phyloP scores from a whole-genome alignment of 2,888 invertebrate species.

The Hirtodrosophila trivittata region DNA sequence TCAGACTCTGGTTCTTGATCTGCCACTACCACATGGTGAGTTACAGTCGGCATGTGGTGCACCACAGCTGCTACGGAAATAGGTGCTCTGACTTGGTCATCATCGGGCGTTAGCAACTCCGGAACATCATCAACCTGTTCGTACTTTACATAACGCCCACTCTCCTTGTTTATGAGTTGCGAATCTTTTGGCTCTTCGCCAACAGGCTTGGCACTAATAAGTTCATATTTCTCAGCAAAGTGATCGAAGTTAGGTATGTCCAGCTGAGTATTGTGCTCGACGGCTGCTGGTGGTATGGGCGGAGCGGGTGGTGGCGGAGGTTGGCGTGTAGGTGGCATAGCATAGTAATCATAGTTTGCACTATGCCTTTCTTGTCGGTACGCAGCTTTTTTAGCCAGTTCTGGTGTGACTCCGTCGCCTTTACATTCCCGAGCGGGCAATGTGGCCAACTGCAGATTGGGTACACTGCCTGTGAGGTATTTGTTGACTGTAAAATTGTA shows the following conservation, averaged over 20 bases:
- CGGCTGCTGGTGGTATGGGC: neutral
- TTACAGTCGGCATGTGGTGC: slow-evolving; percentile 30
- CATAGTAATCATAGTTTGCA: slow-evolving; percentile 42
- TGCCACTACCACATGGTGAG: neutral
- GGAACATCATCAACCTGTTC: slow-evolving; percentile 76
- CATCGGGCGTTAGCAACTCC: slow-evolving; percentile 64
- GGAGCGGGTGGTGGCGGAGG: slow-evolving; percentile 71
- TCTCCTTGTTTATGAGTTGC: slow-evolving; percentile 33
- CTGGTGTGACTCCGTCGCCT: slow-evolving; percentile 25
- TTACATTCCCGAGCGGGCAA: slow-evolving; percentile 17
- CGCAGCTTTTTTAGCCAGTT: slow-evolving; percentile 6
- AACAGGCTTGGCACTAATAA: slow-evolving; percentile 44
- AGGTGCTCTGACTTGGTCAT: slow-evolving; percentile 47
- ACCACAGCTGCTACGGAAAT: slow-evolving; percentile 64
- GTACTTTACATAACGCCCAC: slow-evolving; percentile 73
- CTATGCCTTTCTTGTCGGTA: slow-evolving; percentile 27
- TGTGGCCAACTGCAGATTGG: slow-evolving; percentile 47
- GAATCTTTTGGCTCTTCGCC: slow-evolving; percentile 21
- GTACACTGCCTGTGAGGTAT: slow-evolving; percentile 61
- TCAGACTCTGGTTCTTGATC: neutral
- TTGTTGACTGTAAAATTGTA: slow-evolving; percentile 47
- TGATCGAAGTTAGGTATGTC: slow-evolving; percentile 68
- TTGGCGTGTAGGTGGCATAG: slow-evolving; percentile 58
- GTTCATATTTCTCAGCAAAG: slow-evolving; percentile 64
- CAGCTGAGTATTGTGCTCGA: slow-evolving; percentile 24